A percentile compares a stretch with the other conserved stretches of the same genome.
phyloP scores from a whole-genome alignment of 1,140 invertebrate genomes.

The Physella acuta region DNA sequence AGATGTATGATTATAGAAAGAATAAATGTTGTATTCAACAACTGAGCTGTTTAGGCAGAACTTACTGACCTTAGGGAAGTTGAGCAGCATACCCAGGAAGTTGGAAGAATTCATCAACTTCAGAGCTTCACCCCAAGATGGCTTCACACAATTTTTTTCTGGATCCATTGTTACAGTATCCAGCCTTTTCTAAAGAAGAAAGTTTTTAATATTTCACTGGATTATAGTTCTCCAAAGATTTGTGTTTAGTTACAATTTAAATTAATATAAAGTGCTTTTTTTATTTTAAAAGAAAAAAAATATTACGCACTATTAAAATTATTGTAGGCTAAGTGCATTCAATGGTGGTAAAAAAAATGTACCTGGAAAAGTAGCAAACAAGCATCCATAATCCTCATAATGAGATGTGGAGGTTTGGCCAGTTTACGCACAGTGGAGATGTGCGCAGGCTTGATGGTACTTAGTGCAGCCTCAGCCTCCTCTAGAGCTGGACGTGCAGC shows the following conservation, averaged over 20 bases:
- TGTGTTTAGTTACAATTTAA: too few species aligned
- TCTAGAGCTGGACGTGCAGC: conserved; percentile 88
- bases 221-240: too few species aligned
- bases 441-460: conserved; percentile 93
- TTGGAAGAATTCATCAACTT: conserved; percentile 95
- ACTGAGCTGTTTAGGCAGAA: too few species aligned
- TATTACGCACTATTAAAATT: too few species aligned
- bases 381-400: conserved; percentile 98
- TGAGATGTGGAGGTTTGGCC: conserved; percentile 90
- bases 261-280: too few species aligned
- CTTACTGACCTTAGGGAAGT: conserved; percentile 82
- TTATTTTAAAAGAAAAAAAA: too few species aligned
- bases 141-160: conserved; percentile 77
- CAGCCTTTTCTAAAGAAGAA: conserved; percentile 69
- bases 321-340: too few species aligned
- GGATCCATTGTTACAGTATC: conserved; percentile 81
- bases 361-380: conserved; percentile 88
- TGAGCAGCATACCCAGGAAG: conserved; percentile 90
- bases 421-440: conserved; percentile 86
- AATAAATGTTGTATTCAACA: too few species aligned
- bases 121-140: conserved; percentile 93
- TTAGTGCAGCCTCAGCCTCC: conserved; percentile 88
- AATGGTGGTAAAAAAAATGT: too few species aligned
- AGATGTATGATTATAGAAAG: too few species aligned
- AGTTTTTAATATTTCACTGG: too few species aligned